phyloP scores from a whole-genome alignment of 2,113 vertebrate genomes.

The Petroica traversi region DNA sequence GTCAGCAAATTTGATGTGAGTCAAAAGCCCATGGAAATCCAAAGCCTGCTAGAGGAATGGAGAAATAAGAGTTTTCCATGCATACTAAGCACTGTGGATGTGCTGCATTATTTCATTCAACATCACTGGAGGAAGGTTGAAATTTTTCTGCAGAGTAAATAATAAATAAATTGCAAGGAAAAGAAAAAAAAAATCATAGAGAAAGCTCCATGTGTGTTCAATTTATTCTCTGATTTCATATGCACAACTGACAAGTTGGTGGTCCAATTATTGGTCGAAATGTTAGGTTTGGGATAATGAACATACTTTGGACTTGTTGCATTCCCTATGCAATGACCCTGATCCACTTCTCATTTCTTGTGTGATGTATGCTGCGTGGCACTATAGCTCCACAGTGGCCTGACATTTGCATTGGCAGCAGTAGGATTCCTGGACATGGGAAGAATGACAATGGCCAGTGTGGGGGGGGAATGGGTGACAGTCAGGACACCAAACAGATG shows the following conservation, averaged over 20 bases:
- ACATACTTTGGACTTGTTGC: slow-evolving; percentile 57
- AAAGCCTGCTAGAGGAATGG: background rate
- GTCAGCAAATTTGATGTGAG: background rate
- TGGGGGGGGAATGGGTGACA: slow-evolving; percentile 74
- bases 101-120: background rate
- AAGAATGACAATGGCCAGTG: slow-evolving; percentile 80
- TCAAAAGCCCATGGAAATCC: background rate
- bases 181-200: background rate
- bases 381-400: slow-evolving; percentile 70
- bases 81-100: background rate
- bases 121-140: background rate
- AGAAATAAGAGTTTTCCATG: background rate
- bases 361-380: slow-evolving; percentile 60
- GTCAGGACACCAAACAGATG: slow-evolving; percentile 80
- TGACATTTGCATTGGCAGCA: slow-evolving; percentile 66
- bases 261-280: background rate
- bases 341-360: slow-evolving; percentile 55
- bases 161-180: background rate
- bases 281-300: slow-evolving; percentile 48
- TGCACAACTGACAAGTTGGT: background rate
- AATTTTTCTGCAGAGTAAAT: background rate
- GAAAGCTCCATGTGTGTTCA: background rate
- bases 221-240: background rate
- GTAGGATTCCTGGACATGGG: slow-evolving; percentile 63
- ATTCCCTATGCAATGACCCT: slow-evolving; percentile 71